Base-by-base conservation (phyloP, 2,797 vertebrate species). In the Sphaeramia orbicularis region DNA sequence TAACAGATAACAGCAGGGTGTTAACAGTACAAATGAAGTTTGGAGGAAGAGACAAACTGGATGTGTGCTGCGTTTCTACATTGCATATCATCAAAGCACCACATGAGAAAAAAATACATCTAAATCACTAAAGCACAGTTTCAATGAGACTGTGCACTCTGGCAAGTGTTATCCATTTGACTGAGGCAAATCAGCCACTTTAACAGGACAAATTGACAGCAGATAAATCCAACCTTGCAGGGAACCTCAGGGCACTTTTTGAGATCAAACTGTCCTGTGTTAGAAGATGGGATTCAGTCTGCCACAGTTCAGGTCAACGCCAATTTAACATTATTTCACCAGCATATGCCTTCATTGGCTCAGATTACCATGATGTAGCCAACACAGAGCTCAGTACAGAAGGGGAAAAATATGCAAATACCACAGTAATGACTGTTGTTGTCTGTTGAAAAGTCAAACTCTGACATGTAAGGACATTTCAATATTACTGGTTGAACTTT, bases 21-120 rank as follows among this genome's bases (percentile, higher is more conserved):
- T 21, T 24, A 66, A 44, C 11, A 59, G 62, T n/a, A 41, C 44
- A 78, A 54, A 67, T 43, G 14, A 35, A 59, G 41, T 8, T 18
- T 14, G 32, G 56, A 53, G 36, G 37, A 43, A 15, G 14, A 56
- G 36, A 50, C 48, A 73, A 65, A 8, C 16, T 16, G 16, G 38
- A 42, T 42, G n/a, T 47, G 52, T 16, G 16, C 16, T 7, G 43
- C 6, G n/a, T 10, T 38, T n/a, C n/a, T 10, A 45, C 44, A 48
- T 41, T 27, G 16, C 62, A 63, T 19, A 32, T 5, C 70, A 62
- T 35, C 37, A 70, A 55, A 65, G 1, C 27, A 14, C 43, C 6
- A 24, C n/a, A 44, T 13, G 4, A 15, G 30, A 6, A 27, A 48
- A 6, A 14, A 15, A 64, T 24, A 43, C 13, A 36, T 54, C 15